Base-by-base conservation (phyloP, 2,797 vertebrate species). In the Poecilia wingei region DNA sequence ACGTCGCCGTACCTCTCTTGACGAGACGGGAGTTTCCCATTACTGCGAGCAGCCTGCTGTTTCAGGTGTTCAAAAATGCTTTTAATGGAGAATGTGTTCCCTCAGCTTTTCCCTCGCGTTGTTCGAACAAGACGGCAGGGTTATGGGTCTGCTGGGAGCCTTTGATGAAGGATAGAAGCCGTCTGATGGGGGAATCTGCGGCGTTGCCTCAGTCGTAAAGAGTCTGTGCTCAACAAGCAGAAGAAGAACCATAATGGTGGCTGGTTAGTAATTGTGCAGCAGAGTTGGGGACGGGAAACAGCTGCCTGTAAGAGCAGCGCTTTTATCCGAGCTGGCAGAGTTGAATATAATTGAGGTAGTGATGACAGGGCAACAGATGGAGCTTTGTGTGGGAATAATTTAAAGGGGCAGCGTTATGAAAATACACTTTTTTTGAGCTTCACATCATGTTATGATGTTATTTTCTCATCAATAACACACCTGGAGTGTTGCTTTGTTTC, bases 321-420 rank as follows among this genome's bases (percentile, higher is more conserved):
- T 87, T 87, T 91, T 89, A 94, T 86, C 79, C 73, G 76, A 82
- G 46, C 83, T 82, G 84, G 86, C 75, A 84, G 82, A 77, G 89
- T 90, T 79, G 93, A 91, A 91, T 80, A 43, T 20, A 78, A 85
- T 78, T 45, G 31, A 76, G 79, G 53, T n/a, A 16, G 80, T 70
- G 78, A 80, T 46, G 74, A 82, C 66, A 6, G 74, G 76, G 77
- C 82, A 86, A 74, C 45, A 77, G 88, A 84, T 93, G 87, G 70
- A 64, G 89, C 94, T 95, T 94, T 78, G 22, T 73, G 76, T 83
- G 88, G 87, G 87, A 94, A 93, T 92, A 89, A 90, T 92, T 93
- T 79, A 51, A 51, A 51, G 20, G 20, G 18, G 2, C 49, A 51
- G 49, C 3, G 20, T 51, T 51, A 22, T 51, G 49, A 51, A 51